Evolutionary conservation across 2,797 vertebrate species (phyloP), one percentile per base, ranked within the genome.

Genomic region (Pseudochirops cupreus): DNA sequence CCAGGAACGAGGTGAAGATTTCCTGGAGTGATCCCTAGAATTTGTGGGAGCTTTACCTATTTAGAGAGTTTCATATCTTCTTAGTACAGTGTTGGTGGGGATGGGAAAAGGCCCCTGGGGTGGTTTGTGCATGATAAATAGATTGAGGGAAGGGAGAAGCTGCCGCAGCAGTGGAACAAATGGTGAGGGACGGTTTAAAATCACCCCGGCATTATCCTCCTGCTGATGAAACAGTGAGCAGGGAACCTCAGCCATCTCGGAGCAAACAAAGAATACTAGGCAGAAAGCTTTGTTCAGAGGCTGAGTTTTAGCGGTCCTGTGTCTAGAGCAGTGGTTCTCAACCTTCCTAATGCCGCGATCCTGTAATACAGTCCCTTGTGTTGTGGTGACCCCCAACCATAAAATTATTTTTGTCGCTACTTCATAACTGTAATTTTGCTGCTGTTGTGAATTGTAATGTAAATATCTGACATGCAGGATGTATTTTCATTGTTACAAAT

Each of bases 181-280:
- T 97, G 57, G 96, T 99, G 92, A 99, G 98, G 92, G 92, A 98
- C 96, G 99, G 98, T 98, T 98, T 99, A 97, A 98, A 97, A 98
- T 98, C 98, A 93, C 97, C 91, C 91, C 74, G 55, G 96, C 98
- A 97, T 92, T 91, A 0, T 0, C 46, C 74, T 56, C 95, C 95
- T 91, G 97, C 97, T 96, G 90, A 95, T 62, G 93, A 97, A 54
- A 97, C 29, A 52, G 97, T 98, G 97, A 98, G 87, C 97, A 87
- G 97, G 97, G 53, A 31, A 95, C 89, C 95, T 96, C 94, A 52
- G 90, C 59, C 58, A 94, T 95, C 21, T 92, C 93, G 92, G 90
- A 96, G 92, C 28, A 90, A 97, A 91, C 90, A 56, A 46, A 94
- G 92, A 98, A 94, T 59, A 91, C 12, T 93, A 62, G 90, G 56